Conservation (phyloP, 2,113 vertebrate genomes). For the Smithornis capensis region DNA sequence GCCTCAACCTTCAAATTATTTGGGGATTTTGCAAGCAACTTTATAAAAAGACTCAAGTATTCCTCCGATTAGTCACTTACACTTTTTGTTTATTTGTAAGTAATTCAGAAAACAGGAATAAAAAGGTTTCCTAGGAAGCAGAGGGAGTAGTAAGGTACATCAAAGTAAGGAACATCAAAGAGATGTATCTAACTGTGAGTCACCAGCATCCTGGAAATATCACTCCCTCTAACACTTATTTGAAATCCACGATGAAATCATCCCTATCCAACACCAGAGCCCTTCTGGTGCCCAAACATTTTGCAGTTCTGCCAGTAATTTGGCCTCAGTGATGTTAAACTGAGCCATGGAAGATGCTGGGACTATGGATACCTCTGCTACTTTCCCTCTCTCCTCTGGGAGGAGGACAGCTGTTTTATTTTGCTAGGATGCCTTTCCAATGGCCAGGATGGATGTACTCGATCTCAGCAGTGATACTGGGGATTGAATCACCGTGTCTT, state of each 20-base stretch:
- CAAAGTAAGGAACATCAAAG: not conserved
- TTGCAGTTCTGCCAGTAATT: not conserved
- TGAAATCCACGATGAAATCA: conserved; percentile 22
- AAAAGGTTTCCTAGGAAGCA: conserved; percentile 13
- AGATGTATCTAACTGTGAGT: conserved; percentile 15
- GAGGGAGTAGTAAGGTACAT: not conserved
- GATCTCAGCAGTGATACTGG: not conserved
- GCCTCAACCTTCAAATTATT: not conserved
- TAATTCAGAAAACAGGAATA: not conserved
- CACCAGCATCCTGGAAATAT: conserved; percentile 1
- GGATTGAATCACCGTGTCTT: not conserved
- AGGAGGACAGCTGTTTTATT: not conserved
- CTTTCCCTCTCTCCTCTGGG: not conserved
- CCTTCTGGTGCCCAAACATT: not conserved
- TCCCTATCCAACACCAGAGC: not conserved
- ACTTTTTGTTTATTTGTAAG: not conserved
- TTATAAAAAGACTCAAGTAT: not conserved
- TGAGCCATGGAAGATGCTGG: not conserved
- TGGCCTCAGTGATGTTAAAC: not conserved
- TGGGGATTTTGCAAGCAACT: not conserved
- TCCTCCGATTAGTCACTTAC: not conserved
- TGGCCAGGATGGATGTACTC: not conserved
- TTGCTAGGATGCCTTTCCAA: not conserved
- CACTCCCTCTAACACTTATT: not conserved
- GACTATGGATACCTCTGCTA: not conserved